These are phyloP conservation scores for Megaleporinus macrocephalus DNA, from an alignment of 2,113 vertebrate genomes.

Conservation along the genomic window DNA sequence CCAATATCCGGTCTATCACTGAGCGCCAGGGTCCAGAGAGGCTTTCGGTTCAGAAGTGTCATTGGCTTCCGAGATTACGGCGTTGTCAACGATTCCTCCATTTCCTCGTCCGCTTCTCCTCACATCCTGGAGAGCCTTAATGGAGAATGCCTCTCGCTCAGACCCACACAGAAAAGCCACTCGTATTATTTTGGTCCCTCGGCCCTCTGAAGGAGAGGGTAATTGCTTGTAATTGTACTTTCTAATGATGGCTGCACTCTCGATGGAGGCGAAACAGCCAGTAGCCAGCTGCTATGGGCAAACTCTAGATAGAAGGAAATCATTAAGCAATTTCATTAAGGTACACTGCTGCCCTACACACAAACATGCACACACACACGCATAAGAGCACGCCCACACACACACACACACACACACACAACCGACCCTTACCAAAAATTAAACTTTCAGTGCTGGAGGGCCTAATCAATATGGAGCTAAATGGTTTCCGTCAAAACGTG, in stretches of 20 bases:
- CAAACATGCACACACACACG: background rate
- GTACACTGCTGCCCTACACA: conserved; percentile 31
- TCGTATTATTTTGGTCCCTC: conserved; percentile 31
- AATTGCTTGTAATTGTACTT: conserved; percentile 58
- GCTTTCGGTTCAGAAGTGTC: background rate
- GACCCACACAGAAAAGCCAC: conserved; percentile 38
- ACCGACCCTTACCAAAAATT: conserved; percentile 15
- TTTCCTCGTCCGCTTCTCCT: background rate
- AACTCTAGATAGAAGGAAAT: conserved; percentile 62
- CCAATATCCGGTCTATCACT: background rate
- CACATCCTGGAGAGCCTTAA: background rate
- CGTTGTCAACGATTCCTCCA: background rate
- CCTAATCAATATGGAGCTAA: conserved; percentile 42
- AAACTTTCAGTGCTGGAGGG: conserved; percentile 34
- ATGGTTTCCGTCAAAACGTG: conserved; percentile 19
- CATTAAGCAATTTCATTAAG: conserved; percentile 56
- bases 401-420: conserved; percentile 5
- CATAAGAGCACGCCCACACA: conserved; percentile 6
- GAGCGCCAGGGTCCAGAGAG: background rate
- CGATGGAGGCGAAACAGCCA: conserved; percentile 27
- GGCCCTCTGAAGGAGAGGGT: conserved; percentile 25
- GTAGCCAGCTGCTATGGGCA: conserved; percentile 44
- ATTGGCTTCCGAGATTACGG: background rate
- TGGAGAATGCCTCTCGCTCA: background rate
- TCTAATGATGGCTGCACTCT: conserved; percentile 33